These are phyloP conservation scores for Mormyrus lacerda DNA, from an alignment of 2,113 vertebrate species.

Conservation along the genomic window DNA sequence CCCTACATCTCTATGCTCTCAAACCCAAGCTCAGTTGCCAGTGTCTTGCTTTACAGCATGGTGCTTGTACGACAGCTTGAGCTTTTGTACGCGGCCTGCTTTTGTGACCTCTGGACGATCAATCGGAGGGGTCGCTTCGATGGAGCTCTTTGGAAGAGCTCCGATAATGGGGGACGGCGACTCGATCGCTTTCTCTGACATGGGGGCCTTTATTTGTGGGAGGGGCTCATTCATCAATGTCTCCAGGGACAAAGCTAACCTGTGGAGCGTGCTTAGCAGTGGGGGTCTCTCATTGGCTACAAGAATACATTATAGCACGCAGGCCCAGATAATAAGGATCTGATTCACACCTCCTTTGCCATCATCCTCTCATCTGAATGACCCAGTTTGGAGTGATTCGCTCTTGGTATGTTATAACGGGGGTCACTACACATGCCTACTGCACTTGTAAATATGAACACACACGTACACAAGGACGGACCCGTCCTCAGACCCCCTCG, in stretches of 20 bases:
- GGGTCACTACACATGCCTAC: neutral
- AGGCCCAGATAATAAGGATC: constrained; percentile 17
- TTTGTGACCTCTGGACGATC: constrained; percentile 18
- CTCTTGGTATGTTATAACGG: neutral
- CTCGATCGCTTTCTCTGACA: constrained; percentile 37
- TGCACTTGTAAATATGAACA: neutral
- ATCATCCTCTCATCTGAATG: neutral
- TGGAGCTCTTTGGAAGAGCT: constrained; percentile 20
- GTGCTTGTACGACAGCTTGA: neutral
- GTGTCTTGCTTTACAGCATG: neutral
- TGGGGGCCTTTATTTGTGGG: constrained; percentile 25
- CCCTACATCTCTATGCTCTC: neutral
- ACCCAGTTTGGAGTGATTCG: neutral
- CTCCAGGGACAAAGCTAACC: constrained; percentile 45
- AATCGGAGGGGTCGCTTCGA: constrained; percentile 9
- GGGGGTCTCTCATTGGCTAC: constrained; percentile 16
- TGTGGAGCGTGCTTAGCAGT: constrained; percentile 31
- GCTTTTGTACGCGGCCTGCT: neutral
- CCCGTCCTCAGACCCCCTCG: constrained; percentile 17
- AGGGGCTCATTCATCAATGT: constrained; percentile 37
- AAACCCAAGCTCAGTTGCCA: too few relatives aligned
- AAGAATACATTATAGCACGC: constrained; percentile 31
- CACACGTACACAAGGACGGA: neutral
- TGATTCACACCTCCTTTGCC: neutral
- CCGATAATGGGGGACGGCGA: constrained; percentile 26